Conservation (phyloP, 2,113 vertebrate genomes). For the Chlorodrepanis virens region DNA sequence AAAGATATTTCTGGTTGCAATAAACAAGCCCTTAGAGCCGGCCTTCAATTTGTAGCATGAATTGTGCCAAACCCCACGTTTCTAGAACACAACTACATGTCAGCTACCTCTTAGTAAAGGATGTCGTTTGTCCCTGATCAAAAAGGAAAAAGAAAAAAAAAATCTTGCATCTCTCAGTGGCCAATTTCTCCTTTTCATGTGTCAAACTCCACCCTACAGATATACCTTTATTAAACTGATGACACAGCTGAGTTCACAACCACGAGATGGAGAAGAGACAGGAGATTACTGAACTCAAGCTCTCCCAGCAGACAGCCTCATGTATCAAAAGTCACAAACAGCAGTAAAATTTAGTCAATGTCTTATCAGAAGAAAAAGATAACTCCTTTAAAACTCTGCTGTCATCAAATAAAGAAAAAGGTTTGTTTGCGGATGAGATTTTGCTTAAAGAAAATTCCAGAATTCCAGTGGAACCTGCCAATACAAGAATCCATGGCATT, state of each 20-base stretch:
- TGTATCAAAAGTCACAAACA: background rate
- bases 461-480: background rate
- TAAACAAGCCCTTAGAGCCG: background rate
- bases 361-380: background rate
- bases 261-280: background rate
- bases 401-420: background rate
- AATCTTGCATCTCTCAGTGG: background rate
- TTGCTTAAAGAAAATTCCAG: background rate
- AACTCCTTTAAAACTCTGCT: background rate
- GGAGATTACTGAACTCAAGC: background rate
- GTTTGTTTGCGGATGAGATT: background rate
- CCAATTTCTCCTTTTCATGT: background rate
- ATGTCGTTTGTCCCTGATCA: fast-evolving
- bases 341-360: background rate
- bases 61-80: background rate
- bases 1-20: background rate
- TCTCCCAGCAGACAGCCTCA: background rate
- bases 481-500: background rate
- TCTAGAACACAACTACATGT: background rate
- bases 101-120: background rate
- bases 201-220: background rate
- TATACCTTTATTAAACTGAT: background rate
- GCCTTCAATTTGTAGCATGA: background rate
- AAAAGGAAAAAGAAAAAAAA: background rate
- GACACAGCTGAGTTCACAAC: background rate